Conservation (phyloP, 2,888 invertebrate species). For the Exephanes ischioxanthus region DNA sequence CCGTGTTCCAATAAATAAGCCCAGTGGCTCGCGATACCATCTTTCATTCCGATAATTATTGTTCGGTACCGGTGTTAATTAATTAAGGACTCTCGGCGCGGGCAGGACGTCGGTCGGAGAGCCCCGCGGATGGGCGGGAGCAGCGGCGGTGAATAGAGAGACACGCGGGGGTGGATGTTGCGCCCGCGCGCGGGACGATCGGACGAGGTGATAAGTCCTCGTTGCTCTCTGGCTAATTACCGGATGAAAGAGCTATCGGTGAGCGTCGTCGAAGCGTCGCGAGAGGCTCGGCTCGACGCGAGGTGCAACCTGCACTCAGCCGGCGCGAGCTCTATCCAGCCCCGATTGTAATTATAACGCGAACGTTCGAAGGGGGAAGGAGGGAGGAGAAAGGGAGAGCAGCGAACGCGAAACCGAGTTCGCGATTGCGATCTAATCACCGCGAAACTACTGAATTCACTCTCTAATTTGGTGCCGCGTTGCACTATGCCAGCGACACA, state of each 20-base stretch:
- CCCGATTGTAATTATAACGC: constrained; percentile 61
- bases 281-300: constrained; percentile 39
- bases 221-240: constrained; percentile 81
- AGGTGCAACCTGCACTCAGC: constrained; percentile 31
- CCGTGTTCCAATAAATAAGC: constrained; percentile 80
- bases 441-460: constrained; percentile 64
- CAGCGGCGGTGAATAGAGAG: constrained; percentile 67
- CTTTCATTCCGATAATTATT: constrained; percentile 84
- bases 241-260: constrained; percentile 79
- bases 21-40: constrained; percentile 77
- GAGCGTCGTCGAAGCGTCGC: constrained; percentile 66
- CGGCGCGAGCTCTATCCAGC: constrained; percentile 9
- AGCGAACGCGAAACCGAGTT: constrained; percentile 34
- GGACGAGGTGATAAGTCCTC: constrained; percentile 79
- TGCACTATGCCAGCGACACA: constrained; percentile 27
- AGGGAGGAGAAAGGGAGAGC: not conserved
- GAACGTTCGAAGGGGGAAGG: not conserved
- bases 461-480: constrained; percentile 59
- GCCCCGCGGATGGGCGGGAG: constrained; percentile 51
- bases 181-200: constrained; percentile 72
- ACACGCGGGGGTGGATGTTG: constrained; percentile 51
- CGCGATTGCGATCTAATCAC: constrained; percentile 65
- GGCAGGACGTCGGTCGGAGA: constrained; percentile 63
- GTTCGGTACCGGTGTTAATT: constrained; percentile 82
- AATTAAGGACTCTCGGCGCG: constrained; percentile 78